These are phyloP conservation scores for Erebia ligea DNA, from an alignment of 2,888 invertebrate species.

Conservation along the genomic window DNA sequence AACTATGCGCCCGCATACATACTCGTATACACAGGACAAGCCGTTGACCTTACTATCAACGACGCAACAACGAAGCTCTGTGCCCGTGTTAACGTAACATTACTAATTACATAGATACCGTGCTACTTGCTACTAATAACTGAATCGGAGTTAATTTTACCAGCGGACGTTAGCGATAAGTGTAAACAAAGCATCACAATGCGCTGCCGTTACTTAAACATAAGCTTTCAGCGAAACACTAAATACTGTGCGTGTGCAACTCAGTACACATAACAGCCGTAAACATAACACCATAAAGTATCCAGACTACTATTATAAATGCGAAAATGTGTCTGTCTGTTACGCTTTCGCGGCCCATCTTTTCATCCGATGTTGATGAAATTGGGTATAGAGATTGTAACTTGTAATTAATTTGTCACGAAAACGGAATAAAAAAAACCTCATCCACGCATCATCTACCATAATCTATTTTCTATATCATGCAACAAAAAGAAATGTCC, in stretches of 20 bases:
- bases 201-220: constrained; percentile 60
- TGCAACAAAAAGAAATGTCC: too few relatives aligned
- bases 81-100: constrained; percentile 42
- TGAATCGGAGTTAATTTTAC: constrained; percentile 64
- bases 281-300: background rate
- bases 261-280: background rate
- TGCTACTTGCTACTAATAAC: constrained; percentile 56
- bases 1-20: constrained; percentile 14
- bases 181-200: constrained; percentile 68
- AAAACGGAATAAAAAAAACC: too few relatives aligned
- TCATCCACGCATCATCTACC: too few relatives aligned
- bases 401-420: too few relatives aligned
- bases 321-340: too few relatives aligned
- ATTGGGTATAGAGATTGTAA: too few relatives aligned
- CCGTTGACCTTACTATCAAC: constrained; percentile 40
- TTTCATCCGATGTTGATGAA: too few relatives aligned
- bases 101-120: constrained; percentile 56
- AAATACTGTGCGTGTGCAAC: background rate
- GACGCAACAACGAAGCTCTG: constrained; percentile 36
- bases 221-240: constrained; percentile 57
- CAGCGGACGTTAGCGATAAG: constrained; percentile 61
- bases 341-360: too few relatives aligned
- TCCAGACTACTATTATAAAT: background rate
- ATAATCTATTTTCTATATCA: too few relatives aligned
- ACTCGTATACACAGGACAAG: constrained; percentile 19